Base-by-base conservation (phyloP, 2,113 vertebrate genomes). In the Neotragus moschatus region DNA sequence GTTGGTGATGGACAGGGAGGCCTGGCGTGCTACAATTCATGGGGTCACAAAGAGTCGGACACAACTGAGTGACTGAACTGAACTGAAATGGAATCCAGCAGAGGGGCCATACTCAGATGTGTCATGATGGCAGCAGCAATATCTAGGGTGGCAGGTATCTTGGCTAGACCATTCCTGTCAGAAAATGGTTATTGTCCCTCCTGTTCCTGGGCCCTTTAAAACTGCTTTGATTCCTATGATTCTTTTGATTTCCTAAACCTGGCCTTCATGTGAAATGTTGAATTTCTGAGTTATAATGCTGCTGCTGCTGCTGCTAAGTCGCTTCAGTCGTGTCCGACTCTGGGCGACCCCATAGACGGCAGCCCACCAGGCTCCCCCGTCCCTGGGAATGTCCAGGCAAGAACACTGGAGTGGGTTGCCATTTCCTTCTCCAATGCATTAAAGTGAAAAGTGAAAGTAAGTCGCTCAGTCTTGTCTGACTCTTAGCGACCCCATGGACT, bases 271-370 rank as follows among this genome's bases (percentile, higher is more conserved):
- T 4, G 47, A 70, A 73, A n/a, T n/a, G 12, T 11, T 58, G 73
- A 58, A 13, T 87, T 25, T 60, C 30, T 63, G 61, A 63, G 33
- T 63, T 0, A 0, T n/a, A n/a, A 9, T 63, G 30, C 61, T 63
- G 61, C 33, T 63, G 15, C 30, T 63, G 61, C 61, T n/a, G 15
- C 61, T 63, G 33, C 61, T 63, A 63, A n/a, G 33, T 63, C 33
- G 0, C 61, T 63, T 63, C 33, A 63, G 33, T 63, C 0, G 1
- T 63, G 61, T 19, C 33, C 0, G 4, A n/a, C 61, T 33, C 61
- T 63, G 3, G n/a, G 61, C 0, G 33, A n/a, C 1, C 7, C 15
- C 7, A 63, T 2, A n/a, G 61, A n/a, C 1, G 0, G 15, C 15
- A 1, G 61, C 30, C 61, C 15, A 63, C 61, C 3, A 63, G 61